Evolutionary conservation across 1,140 invertebrate species (phyloP), one percentile per base, ranked within the genome.

Genomic region (Pseudoatta argentina): DNA sequence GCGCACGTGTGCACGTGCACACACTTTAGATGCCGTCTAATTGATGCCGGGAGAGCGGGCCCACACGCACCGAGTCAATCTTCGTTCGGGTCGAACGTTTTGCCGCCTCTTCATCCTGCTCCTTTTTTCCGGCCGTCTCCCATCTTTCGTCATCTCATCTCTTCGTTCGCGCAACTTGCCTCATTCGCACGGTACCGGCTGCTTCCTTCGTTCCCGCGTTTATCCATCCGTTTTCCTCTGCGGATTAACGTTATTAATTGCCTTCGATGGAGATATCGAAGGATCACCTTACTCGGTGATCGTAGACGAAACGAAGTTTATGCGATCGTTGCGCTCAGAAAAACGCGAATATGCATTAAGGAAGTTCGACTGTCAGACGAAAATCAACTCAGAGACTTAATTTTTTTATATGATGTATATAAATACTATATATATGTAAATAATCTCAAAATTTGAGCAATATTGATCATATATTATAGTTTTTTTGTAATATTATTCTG

Each of bases 1-100:
- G 75, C 44, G 34, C 48, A 21, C 44, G 79, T 53, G 69, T 85
- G 81, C 87, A 66, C 86, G 73, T 86, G 85, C 87, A 91, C 88
- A 77, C 88, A 76, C 86, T 88, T 91, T 86, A 73, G 89, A 81
- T 88, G 59, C 88, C 85, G 87, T 91, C 87, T 93, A 93, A 93
- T 93, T 92, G 91, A 93, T 93, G 91, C 89, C 87, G 73, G 53
- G 86, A 86, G 92, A 87, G 61, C 88, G 85, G 85, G 91, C 92
- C 92, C 92, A 92, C 91, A 93, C 92, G 91, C 89, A 92, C 90
- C 78, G 89, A 93, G 88, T 90, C 88, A 89, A 89, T 92, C 91
- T 91, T 92, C 91, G 82, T 89, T 85, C 89, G 77, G 39, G 85
- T 77, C 86, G 63, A 66, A 89, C 88, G 89, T 88, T 91, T 88